A percentile compares a stretch with the other conserved stretches of the same genome.
These are phyloP conservation scores for Dioctria rufipes DNA, from an alignment of 2,888 invertebrate genomes.

Conservation along the genomic window DNA sequence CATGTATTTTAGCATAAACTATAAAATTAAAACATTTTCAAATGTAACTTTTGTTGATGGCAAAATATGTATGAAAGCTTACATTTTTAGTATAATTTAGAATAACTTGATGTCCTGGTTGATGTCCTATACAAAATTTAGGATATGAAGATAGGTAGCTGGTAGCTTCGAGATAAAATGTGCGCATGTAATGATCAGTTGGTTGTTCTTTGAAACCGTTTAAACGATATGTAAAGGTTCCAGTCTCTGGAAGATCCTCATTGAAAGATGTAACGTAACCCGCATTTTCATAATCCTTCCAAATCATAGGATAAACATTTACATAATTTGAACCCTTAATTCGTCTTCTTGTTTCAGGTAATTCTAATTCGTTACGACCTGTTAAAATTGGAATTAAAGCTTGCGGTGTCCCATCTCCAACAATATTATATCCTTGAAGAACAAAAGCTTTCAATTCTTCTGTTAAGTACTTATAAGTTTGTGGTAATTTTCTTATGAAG, in stretches of 20 bases:
- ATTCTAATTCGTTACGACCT: constrained; percentile 87
- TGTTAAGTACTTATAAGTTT: constrained; percentile 80
- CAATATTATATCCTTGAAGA: constrained; percentile 85
- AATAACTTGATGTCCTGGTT: constrained; percentile 80
- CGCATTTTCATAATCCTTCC: constrained; percentile 81
- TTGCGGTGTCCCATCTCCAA: constrained; percentile 90
- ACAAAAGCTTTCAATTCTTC: constrained; percentile 76
- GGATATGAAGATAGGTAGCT: constrained; percentile 74
- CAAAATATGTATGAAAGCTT: constrained; percentile 60
- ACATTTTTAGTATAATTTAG: constrained; percentile 79
- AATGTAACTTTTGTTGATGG: not conserved
- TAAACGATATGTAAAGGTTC: constrained; percentile 92
- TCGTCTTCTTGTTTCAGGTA: constrained; percentile 87
- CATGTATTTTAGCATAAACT: constrained; percentile 76
- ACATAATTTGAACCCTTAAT: constrained; percentile 77
- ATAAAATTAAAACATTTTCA: constrained; percentile 59
- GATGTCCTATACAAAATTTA: constrained; percentile 80
- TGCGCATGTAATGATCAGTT: constrained; percentile 91
- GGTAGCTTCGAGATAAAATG: constrained; percentile 81
- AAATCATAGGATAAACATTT: constrained; percentile 88
- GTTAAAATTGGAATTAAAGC: constrained; percentile 91
- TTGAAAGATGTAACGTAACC: constrained; percentile 87
- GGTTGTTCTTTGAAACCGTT: constrained; percentile 88
- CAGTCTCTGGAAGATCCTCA: constrained; percentile 88
- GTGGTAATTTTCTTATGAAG: constrained; percentile 84